phyloP scores from a whole-genome alignment of 2,888 invertebrate species.

The Adela reaumurella region DNA sequence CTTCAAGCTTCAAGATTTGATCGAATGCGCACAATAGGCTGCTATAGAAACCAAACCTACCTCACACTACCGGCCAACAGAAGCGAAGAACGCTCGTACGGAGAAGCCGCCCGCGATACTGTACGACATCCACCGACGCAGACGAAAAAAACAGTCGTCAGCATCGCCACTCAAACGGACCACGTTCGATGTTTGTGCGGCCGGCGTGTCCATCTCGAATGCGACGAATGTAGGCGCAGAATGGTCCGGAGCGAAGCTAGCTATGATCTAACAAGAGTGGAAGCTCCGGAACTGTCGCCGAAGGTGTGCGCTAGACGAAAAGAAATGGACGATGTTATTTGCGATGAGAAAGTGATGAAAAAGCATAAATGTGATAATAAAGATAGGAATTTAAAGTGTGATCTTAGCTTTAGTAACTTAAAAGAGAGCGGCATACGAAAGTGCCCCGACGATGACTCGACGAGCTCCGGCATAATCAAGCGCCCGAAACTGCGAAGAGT shows the following conservation, averaged over 20 bases:
- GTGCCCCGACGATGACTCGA: conserved; percentile 15
- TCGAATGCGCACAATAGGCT: conserved; percentile 42
- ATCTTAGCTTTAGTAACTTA: conserved; percentile 18
- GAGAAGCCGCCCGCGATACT: conserved; percentile 34
- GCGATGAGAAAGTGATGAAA: conserved; percentile 22
- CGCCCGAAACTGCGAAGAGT: conserved; percentile 39
- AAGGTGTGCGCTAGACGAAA: too few species aligned
- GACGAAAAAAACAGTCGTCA: conserved; percentile 28
- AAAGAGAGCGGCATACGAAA: conserved; percentile 7
- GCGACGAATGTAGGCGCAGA: conserved; percentile 23
- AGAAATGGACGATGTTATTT: conserved; percentile 8
- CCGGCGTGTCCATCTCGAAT: conserved; percentile 22
- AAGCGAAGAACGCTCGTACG: conserved; percentile 19
- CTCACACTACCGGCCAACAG: conserved; percentile 37
- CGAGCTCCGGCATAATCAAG: conserved; percentile 26
- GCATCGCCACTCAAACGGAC: conserved; percentile 40
- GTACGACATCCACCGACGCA: conserved; percentile 28
- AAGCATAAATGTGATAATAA: conserved; percentile 52
- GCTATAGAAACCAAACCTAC: conserved; percentile 45
- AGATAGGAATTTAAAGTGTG: conserved; percentile 29
- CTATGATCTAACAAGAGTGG: conserved; percentile 32
- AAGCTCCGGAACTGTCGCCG: conserved; percentile 50
- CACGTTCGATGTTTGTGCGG: conserved; percentile 36
- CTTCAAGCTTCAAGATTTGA: conserved; percentile 48
- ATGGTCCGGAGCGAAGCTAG: conserved; percentile 43